phyloP scores from a whole-genome alignment of 2,888 invertebrate genomes.

The Didymodactylos carnosus region DNA sequence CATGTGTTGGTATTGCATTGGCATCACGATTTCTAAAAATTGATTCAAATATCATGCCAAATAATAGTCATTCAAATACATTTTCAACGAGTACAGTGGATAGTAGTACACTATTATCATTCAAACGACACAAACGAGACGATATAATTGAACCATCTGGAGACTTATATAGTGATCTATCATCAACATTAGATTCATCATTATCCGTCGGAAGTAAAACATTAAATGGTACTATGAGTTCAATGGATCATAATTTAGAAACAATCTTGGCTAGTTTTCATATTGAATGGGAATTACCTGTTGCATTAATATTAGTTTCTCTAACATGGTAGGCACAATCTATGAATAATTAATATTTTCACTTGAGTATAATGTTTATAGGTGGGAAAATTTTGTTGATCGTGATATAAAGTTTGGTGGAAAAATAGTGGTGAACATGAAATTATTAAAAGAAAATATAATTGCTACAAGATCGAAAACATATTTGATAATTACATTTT shows the following conservation, averaged over 20 bases:
- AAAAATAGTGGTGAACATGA: constrained; percentile 30
- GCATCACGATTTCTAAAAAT: constrained; percentile 9
- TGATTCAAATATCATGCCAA: not conserved
- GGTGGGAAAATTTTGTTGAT: constrained; percentile 86
- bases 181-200: too few relatives aligned
- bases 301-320: constrained; percentile 49
- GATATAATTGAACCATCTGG: not conserved
- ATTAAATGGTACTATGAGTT: not conserved
- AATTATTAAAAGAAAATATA: constrained; percentile 13
- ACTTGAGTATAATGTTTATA: not conserved
- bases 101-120: not conserved
- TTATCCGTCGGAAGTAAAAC: not conserved
- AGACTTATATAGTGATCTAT: not conserved
- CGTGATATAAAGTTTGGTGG: constrained; percentile 53
- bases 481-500: constrained; percentile 21
- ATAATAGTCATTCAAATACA: not conserved
- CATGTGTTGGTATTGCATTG: constrained; percentile 10
- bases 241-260: not conserved
- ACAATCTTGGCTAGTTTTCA: constrained; percentile 10
- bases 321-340: constrained; percentile 48
- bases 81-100: not conserved
- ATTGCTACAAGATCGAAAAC: constrained; percentile 19
- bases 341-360: not conserved
- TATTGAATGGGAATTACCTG: constrained; percentile 41
- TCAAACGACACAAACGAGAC: not conserved